These are phyloP conservation scores for Prosopocoilus inquinatus DNA, from an alignment of 2,888 invertebrate genomes.

Conservation along the genomic window DNA sequence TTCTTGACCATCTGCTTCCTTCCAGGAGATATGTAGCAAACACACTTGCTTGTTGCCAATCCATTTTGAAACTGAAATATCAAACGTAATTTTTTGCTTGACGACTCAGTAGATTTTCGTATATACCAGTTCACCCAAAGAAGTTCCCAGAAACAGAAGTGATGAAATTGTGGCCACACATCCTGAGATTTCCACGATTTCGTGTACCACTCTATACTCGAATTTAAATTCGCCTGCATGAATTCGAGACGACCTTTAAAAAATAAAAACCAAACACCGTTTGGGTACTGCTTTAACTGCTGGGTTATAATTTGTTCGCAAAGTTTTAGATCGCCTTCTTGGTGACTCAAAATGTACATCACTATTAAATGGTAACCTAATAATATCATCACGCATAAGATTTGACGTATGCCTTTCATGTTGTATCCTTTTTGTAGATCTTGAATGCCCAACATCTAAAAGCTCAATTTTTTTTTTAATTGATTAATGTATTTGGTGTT, in stretches of 20 bases:
- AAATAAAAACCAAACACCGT: slow-evolving; percentile 83
- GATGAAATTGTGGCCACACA: slow-evolving; percentile 89
- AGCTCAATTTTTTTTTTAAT: slow-evolving; percentile 21
- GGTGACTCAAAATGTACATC: slow-evolving; percentile 76
- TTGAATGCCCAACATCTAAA: slow-evolving; percentile 68
- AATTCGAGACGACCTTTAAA: slow-evolving; percentile 85
- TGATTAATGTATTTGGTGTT: background rate
- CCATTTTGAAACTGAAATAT: slow-evolving; percentile 59
- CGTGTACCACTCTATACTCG: slow-evolving; percentile 72
- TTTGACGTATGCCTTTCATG: slow-evolving; percentile 75
- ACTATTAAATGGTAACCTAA: slow-evolving; percentile 85
- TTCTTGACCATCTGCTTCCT: slow-evolving; percentile 88
- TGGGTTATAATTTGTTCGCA: slow-evolving; percentile 74
- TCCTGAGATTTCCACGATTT: slow-evolving; percentile 79
- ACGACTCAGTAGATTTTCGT: background rate
- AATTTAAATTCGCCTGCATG: slow-evolving; percentile 72
- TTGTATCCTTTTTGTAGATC: slow-evolving; percentile 73
- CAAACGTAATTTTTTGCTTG: background rate
- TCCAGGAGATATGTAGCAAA: slow-evolving; percentile 71
- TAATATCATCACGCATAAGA: slow-evolving; percentile 82
- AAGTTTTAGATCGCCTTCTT: slow-evolving; percentile 74
- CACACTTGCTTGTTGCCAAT: slow-evolving; percentile 75
- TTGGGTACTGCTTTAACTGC: slow-evolving; percentile 73
- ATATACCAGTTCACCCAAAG: slow-evolving; percentile 83
- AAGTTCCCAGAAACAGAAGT: slow-evolving; percentile 92